phyloP scores from a whole-genome alignment of 1,140 invertebrate species.

The Zophobas morio region DNA sequence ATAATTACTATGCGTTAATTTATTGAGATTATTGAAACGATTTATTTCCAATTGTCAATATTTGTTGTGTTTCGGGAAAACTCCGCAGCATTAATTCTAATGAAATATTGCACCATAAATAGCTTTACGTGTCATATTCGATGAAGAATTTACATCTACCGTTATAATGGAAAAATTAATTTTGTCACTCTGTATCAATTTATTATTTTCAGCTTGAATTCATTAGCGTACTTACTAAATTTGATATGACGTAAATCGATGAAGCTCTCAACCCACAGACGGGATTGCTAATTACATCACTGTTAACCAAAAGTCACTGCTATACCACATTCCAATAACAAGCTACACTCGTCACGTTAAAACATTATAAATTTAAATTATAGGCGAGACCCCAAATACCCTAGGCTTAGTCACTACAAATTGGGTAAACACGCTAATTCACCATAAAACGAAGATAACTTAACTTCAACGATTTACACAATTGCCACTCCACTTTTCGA shows the following conservation, averaged over 20 bases:
- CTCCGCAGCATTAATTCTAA: conserved; percentile 38
- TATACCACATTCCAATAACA: conserved; percentile 24
- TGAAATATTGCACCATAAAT: conserved; percentile 45
- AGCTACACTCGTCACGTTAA: conserved; percentile 35
- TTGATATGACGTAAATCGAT: conserved; percentile 49
- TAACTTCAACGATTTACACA: no score
- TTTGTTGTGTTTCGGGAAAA: conserved; percentile 44
- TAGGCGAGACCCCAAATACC: neutral
- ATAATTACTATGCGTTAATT: conserved; percentile 19
- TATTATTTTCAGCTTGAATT: conserved; percentile 49
- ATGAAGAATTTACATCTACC: conserved; percentile 46
- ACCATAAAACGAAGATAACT: no score
- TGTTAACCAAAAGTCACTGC: conserved; percentile 36
- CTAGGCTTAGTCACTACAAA: no score
- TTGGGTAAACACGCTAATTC: no score
- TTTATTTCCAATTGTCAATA: conserved; percentile 44
- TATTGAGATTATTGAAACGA: conserved; percentile 33
- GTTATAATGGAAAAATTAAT: conserved; percentile 48
- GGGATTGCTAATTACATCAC: conserved; percentile 40
- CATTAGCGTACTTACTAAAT: conserved; percentile 46
- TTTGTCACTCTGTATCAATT: conserved; percentile 47
- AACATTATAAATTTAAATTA: conserved; percentile 21
- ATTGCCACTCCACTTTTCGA: no score
- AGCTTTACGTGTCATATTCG: conserved; percentile 45
- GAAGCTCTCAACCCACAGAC: conserved; percentile 36